Evolutionary conservation across 2,113 vertebrate genomes (phyloP).

Genomic region (pig (Sus scrofa)): DNA sequence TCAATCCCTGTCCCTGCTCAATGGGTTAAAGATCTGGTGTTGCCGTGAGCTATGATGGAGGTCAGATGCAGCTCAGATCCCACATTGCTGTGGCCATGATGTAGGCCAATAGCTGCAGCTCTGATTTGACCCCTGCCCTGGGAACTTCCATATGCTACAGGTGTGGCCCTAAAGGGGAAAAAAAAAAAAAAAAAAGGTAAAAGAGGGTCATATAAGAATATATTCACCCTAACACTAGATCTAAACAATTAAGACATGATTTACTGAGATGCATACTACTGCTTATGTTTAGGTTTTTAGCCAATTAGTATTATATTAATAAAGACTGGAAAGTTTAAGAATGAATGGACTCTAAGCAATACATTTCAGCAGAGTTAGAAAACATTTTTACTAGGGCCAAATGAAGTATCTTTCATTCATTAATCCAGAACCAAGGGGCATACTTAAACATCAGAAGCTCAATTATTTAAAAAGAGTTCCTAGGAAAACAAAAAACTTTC

Average conservation of each 20-base stretch:
- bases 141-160: too few relatives aligned
- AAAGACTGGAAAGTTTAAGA: slow-evolving; percentile 56
- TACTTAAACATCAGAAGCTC: slow-evolving; percentile 63
- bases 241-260: slow-evolving; percentile 44
- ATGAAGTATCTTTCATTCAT: slow-evolving; percentile 75
- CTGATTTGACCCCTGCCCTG: too few relatives aligned
- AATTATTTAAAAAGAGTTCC: slow-evolving; percentile 67
- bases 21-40: too few relatives aligned
- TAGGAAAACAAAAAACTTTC: slow-evolving; percentile 75
- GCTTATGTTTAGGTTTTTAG: slow-evolving; percentile 44
- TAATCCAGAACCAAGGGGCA: slow-evolving; percentile 65
- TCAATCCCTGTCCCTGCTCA: too few relatives aligned
- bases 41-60: too few relatives aligned
- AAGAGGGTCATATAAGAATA: not conserved
- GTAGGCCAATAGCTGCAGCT: too few relatives aligned
- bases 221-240: slow-evolving; percentile 32
- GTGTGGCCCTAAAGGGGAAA: too few relatives aligned
- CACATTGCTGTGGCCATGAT: too few relatives aligned
- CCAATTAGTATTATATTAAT: slow-evolving; percentile 54
- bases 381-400: slow-evolving; percentile 63
- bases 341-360: slow-evolving; percentile 53
- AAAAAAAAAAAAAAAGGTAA: too few relatives aligned
- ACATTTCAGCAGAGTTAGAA: slow-evolving; percentile 56
- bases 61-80: too few relatives aligned
- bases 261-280: slow-evolving; percentile 41